Percentiles rank a stretch among this genome's conserved stretches.
These are phyloP conservation scores for Thamnophis elegans DNA, from an alignment of 2,797 vertebrate species.

Conservation along the genomic window DNA sequence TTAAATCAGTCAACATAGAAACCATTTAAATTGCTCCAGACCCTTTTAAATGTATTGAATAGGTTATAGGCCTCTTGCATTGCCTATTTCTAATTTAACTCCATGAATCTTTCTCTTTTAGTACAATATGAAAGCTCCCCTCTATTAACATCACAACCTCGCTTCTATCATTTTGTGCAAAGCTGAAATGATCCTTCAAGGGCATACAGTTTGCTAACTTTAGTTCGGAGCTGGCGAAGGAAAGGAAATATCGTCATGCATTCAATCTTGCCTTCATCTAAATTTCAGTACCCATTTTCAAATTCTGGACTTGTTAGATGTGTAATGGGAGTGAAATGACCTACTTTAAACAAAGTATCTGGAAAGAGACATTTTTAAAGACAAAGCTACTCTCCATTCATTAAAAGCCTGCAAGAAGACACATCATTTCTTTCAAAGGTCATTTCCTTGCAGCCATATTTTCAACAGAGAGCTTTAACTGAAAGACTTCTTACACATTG, in stretches of 20 bases:
- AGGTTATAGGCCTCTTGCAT: not conserved
- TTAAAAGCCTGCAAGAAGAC: accelerated
- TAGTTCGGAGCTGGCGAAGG: not conserved
- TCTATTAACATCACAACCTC: not conserved
- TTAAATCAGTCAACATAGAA: not conserved
- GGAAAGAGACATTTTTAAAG: slow-evolving; percentile 13
- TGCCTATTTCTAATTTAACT: not conserved
- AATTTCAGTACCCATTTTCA: slow-evolving; percentile 43
- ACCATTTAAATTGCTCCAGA: not conserved
- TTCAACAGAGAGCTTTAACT: not conserved
- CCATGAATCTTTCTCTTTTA: not conserved
- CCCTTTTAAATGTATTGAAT: not conserved
- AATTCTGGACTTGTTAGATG: slow-evolving; percentile 1
- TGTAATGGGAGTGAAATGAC: slow-evolving; percentile 44
- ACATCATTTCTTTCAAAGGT: not conserved
- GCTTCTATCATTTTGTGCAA: not conserved
- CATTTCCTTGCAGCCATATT: not conserved
- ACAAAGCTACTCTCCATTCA: slow-evolving; percentile 7
- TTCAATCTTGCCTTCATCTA: slow-evolving; percentile 40
- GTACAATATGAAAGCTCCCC: not conserved
- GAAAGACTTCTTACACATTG: not conserved
- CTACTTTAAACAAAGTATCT: slow-evolving; percentile 46
- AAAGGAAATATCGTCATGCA: slow-evolving; percentile 11
- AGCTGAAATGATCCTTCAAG: not conserved
- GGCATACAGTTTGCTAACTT: not conserved